Percentiles rank a stretch among this genome's conserved stretches.
These are phyloP conservation scores for Clarias magur DNA, from an alignment of 2,113 vertebrate species.

Conservation along the genomic window DNA sequence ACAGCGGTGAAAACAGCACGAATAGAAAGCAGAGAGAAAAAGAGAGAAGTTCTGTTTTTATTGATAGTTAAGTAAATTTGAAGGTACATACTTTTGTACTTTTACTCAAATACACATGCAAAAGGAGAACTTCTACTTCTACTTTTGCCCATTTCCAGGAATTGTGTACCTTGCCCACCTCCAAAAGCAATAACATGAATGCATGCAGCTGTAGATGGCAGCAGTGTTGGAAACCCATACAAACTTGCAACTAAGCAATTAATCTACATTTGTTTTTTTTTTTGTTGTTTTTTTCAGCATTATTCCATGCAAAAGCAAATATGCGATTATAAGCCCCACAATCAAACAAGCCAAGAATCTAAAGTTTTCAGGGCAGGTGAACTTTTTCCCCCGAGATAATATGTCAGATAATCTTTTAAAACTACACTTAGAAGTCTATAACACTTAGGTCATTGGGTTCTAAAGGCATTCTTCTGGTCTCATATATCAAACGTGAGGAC, in stretches of 20 bases:
- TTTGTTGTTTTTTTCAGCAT: neutral
- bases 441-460: neutral
- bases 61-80: too few species aligned
- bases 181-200: neutral
- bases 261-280: too few species aligned
- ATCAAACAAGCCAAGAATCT: neutral
- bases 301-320: neutral
- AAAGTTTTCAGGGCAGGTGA: too few species aligned
- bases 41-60: too few species aligned
- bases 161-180: too few species aligned
- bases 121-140: too few species aligned
- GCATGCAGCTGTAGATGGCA: neutral
- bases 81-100: too few species aligned
- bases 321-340: neutral
- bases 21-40: too few species aligned
- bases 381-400: neutral
- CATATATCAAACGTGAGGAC: neutral
- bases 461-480: constrained; percentile 3
- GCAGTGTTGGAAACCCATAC: neutral
- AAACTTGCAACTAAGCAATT: neutral
- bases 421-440: neutral
- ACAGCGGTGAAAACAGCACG: too few species aligned
- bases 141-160: too few species aligned
- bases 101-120: too few species aligned
- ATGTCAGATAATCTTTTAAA: neutral